Base-by-base conservation (phyloP, 2,797 vertebrate genomes). In the Odontamblyopus rebecca region DNA sequence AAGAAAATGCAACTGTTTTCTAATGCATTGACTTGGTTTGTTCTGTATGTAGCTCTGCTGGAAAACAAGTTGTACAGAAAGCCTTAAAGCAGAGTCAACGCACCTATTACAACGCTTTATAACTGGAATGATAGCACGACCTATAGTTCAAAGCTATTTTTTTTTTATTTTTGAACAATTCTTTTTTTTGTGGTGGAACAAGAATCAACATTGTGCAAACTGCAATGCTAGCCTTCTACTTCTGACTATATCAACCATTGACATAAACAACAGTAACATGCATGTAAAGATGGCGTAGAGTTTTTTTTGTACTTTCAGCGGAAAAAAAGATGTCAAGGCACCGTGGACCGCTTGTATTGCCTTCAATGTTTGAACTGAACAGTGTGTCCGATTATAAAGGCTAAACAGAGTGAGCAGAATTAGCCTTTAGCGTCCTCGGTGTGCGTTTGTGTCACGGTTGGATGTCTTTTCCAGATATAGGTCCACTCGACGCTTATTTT, bases 1-100 rank as follows among this genome's bases (percentile, higher is more conserved):
- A 93, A 91, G 93, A 92, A 48, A 93, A 87, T 91, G 93, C 92
- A 87, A 68, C 76, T 82, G 74, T 92, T 92, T 93, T 94, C 85
- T 73, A 85, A 88, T 74, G 89, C 90, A 90, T 92, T 91, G 73
- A 81, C 64, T 72, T 82, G 64, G 72, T 83, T 86, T 50, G 44
- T 80, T 82, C 69, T 77, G 73, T 86, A 83, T 85, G 84, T 88
- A 88, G 83, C 81, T 81, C 81, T 90, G 78, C 78, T 68, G 84
- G 82, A 90, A 86, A 86, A 85, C 82, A 82, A 79, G 83, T 83
- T 87, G 82, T 80, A 89, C 76, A 81, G 75, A 75, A 88, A 84
- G 89, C 89, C 88, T 91, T 89, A 89, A 82, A 79, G 87, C 77
- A 88, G 82, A 81, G 80, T 69, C 86, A 77, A 18, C 51, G 73